Conservation (phyloP, 1,140 invertebrate species). For the Meloidogyne exigua region DNA sequence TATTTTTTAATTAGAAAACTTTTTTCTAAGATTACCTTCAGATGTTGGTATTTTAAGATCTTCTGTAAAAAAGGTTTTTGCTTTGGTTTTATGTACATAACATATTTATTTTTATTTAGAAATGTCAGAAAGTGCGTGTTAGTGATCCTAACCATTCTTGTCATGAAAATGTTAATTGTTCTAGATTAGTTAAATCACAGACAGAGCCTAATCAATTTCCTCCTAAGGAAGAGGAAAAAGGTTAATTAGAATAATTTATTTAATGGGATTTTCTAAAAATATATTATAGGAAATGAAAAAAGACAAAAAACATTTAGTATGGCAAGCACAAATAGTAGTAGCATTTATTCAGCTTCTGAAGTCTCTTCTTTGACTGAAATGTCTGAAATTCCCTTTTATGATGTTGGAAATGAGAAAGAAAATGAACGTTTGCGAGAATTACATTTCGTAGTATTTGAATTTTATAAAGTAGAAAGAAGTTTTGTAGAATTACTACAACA, state of each 20-base stretch:
- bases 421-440: constrained; percentile 33
- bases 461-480: constrained; percentile 29
- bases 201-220: neutral
- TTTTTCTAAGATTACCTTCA: neutral
- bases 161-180: neutral
- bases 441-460: constrained; percentile 33
- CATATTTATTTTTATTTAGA: neutral
- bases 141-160: neutral
- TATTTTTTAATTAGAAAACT: neutral
- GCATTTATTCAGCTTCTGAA: constrained; percentile 9
- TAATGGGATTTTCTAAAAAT: neutral
- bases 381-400: constrained; percentile 13
- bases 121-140: neutral
- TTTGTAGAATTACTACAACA: constrained; percentile 34
- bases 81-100: neutral
- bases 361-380: neutral
- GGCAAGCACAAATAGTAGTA: constrained; percentile 22
- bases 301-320: constrained; percentile 18
- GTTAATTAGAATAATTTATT: neutral
- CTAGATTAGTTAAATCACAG: neutral
- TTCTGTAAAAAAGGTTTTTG: neutral
- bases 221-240: neutral
- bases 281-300: neutral
- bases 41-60: constrained; percentile 1
- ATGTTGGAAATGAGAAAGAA: constrained; percentile 30